These are phyloP conservation scores for Mohoua ochrocephala DNA, from an alignment of 2,113 vertebrate species.

Conservation along the genomic window DNA sequence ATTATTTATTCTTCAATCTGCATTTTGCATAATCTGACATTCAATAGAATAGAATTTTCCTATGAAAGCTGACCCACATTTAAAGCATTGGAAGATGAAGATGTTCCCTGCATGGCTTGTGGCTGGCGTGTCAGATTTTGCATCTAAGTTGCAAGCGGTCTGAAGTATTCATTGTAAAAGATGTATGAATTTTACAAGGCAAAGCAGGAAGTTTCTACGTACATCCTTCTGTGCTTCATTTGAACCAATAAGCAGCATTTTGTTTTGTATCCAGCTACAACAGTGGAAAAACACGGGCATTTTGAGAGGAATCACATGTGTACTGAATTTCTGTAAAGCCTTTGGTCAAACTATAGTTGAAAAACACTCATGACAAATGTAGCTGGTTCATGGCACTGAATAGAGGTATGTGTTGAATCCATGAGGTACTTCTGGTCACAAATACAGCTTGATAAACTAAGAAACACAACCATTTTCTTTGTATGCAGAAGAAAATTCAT, in stretches of 20 bases:
- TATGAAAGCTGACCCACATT: not conserved
- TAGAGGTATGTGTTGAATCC: not conserved
- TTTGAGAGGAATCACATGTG: not conserved
- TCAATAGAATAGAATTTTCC: not conserved
- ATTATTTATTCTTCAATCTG: not conserved
- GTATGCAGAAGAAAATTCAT: not conserved
- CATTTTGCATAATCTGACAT: not conserved
- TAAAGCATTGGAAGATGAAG: not conserved
- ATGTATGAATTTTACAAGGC: not conserved
- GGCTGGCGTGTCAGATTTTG: not conserved
- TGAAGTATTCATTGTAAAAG: not conserved
- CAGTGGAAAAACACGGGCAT: not conserved
- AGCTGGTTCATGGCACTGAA: not conserved
- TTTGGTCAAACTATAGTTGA: not conserved
- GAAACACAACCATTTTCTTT: not conserved
- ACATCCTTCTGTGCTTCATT: not conserved
- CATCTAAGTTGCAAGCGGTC: not conserved
- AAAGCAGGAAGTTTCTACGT: not conserved
- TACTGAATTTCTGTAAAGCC: not conserved
- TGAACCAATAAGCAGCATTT: not conserved
- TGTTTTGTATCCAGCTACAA: not conserved
- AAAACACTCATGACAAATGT: not conserved
- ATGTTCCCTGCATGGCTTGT: not conserved
- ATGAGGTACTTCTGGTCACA: not conserved
- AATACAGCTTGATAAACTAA: not conserved